Evolutionary conservation across 2,113 vertebrate species (phyloP), one percentile per base, ranked within the genome.

Genomic region (Smithornis capensis): DNA sequence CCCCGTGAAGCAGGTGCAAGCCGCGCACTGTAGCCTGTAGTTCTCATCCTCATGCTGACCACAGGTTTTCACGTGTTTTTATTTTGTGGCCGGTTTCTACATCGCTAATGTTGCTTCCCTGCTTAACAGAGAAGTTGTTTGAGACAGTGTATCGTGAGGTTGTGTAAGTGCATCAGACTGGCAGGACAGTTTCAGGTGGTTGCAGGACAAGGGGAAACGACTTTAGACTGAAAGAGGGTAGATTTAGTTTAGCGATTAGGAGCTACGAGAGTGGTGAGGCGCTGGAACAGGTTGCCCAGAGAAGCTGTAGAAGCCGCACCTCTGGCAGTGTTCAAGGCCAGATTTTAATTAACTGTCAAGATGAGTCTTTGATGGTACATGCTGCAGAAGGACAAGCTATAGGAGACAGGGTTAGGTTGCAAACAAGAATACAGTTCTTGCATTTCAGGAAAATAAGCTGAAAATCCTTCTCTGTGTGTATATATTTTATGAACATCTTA

Each of bases 141-240:
- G 37, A 22, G 42, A 9, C 18, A 1, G 42, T 18, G 80, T 42
- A 2, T 50, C 0, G 0, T 29, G 69, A 38, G n/a, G 63, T 63
- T 8, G 0, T 5, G 4, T 6, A 7, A 64, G 22, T 60, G 13
- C 5, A 7, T 63, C 10, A 5, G 29, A 1, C 19, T 23, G 22
- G 31, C 69, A 12, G 62, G 25, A 4, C 47, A 50, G 0, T 8
- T n/a, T 75, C 49, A 19, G n/a, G 25, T 35, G 17, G 10, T 55
- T 24, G 21, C 69, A 62, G 35, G 49, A 56, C 31, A 33, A 27
- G 11, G 21, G 29, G 21, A 11, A 53, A 35, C 31, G 47, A 19
- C 45, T 60, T 60, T 12, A 40, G 29, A 31, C 14, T 62, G 47
- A 55, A 62, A 42, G 40, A 62, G 17, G 9, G 9, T 15, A 35